phyloP scores from a whole-genome alignment of 2,888 invertebrate genomes.

The Patella caerulea region DNA sequence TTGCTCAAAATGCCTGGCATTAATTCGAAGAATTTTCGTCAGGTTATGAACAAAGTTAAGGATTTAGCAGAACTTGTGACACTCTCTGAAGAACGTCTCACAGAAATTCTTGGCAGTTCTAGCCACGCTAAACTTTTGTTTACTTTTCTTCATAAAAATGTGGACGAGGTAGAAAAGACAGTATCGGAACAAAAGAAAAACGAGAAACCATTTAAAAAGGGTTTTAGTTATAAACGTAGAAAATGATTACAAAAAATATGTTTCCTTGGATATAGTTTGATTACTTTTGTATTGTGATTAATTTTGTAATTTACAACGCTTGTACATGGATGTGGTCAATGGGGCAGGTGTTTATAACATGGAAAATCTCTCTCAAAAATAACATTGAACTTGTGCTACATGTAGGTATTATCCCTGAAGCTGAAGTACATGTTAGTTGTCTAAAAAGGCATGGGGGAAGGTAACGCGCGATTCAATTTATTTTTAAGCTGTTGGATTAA shows the following conservation, averaged over 20 bases:
- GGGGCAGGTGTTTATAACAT: too few species aligned
- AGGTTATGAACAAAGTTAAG: constrained; percentile 82
- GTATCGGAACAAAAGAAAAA: not conserved
- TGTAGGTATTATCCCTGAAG: too few species aligned
- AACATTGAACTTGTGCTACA: too few species aligned
- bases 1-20: constrained; percentile 90
- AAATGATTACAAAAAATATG: not conserved
- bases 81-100: constrained; percentile 78
- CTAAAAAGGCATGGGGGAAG: too few species aligned
- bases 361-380: too few species aligned
- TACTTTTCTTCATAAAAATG: constrained; percentile 66
- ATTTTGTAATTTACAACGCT: too few species aligned
- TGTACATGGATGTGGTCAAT: too few species aligned
- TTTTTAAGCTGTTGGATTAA: too few species aligned
- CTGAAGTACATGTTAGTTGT: too few species aligned
- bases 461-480: too few species aligned
- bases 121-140: constrained; percentile 68
- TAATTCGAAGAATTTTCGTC: constrained; percentile 86
- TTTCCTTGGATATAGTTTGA: too few species aligned
- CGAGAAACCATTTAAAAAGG: constrained; percentile 2
- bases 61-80: constrained; percentile 76
- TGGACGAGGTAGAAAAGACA: constrained; percentile 16
- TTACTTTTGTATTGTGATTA: too few species aligned
- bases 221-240: not conserved
- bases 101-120: constrained; percentile 79